Evolutionary conservation across 2,888 invertebrate species (phyloP).

Genomic region (Polyommatus iphigenia): DNA sequence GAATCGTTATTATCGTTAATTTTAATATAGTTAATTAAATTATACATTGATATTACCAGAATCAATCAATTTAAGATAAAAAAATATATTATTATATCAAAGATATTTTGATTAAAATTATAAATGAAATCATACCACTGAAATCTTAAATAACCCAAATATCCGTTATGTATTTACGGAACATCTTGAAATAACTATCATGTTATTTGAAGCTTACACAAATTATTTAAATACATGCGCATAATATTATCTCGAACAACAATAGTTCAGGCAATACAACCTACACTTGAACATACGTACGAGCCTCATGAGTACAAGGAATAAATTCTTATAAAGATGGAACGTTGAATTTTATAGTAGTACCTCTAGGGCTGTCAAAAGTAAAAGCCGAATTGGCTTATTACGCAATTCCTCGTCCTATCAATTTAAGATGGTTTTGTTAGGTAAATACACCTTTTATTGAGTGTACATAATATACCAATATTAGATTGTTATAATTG

Average conservation of each 20-base stretch:
- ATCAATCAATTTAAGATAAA: too few species aligned
- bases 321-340: constrained; percentile 43
- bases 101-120: background rate
- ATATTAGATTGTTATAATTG: too few species aligned
- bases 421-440: background rate
- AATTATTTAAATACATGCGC: constrained; percentile 27
- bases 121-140: background rate
- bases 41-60: too few species aligned
- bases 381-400: background rate
- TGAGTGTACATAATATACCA: too few species aligned
- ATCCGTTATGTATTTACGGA: background rate
- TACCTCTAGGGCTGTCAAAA: constrained; percentile 1
- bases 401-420: too few species aligned
- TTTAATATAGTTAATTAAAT: too few species aligned
- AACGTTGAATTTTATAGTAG: constrained; percentile 42
- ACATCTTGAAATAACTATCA: constrained; percentile 14
- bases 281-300: background rate
- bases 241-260: constrained; percentile 22
- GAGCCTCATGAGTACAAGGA: constrained; percentile 42
- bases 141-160: background rate
- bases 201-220: background rate
- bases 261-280: constrained; percentile 10
- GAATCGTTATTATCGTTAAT: too few species aligned
- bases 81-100: too few species aligned
- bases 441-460: too few species aligned